Evolutionary conservation across 1,140 invertebrate species (phyloP), one percentile per base, ranked within the genome.

Genomic region (Philopotamus ludificatus): DNA sequence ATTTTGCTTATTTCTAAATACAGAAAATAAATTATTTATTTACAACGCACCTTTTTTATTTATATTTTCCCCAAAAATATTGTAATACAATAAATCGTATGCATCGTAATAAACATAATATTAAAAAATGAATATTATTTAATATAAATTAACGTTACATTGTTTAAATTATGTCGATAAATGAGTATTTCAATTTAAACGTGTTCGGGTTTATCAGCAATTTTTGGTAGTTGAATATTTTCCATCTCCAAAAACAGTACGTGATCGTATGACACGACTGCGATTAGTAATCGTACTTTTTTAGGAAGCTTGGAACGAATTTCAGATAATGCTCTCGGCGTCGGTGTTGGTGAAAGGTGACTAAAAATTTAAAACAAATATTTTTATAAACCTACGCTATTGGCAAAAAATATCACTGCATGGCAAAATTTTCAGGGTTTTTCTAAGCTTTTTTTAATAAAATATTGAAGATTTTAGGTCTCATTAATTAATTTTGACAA

Each of bases 231-330:
- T 23, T 51, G 20, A 7, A 66, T 44, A 34, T 66, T 60, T 39
- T 66, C 69, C 66, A 70, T 67, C 26, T 63, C 61, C 12, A 70
- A 20, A 45, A 70, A 70, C n/a, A 58, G 63, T 41, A 70, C 39
- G 9, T 65, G 18, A 34, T 68, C 69, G n/a, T 53, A 49, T 1
- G 63, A 62, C 1, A 70, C 66, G 21, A 68, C 20, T 12, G 66
- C 69, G 8, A 65, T 21, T 21, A 67, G 28, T 15, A 70, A 57
- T 16, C 59, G 50, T 12, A 66, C 59, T 20, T 51, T 34, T 3
- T 44, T 26, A 0, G 63, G 65, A 8, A 70, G 42, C 23, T 47
- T 65, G 16, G 26, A 41, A 3, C 59, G 45, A 0, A 70, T 9
- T 23, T 45, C n/a, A 26, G 44, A 23, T 10, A 70, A 12, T 18